These are phyloP conservation scores for Amphibalanus amphitrite DNA, from an alignment of 1,140 invertebrate species.

Conservation along the genomic window DNA sequence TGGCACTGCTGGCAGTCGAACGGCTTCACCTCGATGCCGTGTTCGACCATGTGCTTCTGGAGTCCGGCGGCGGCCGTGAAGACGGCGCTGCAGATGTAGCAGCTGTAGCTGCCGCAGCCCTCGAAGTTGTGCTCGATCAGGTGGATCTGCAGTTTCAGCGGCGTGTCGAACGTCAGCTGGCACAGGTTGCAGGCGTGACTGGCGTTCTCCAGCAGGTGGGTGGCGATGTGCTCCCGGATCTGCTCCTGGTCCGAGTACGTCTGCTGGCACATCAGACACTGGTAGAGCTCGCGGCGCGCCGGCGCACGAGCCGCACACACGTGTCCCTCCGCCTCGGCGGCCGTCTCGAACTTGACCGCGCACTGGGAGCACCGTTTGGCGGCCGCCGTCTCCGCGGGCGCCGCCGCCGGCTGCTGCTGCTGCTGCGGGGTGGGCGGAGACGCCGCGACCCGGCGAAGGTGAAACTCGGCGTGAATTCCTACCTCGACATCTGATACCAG, in stretches of 20 bases:
- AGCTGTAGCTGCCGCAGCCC: constrained; percentile 58
- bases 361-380: constrained; percentile 34
- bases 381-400: constrained; percentile 12
- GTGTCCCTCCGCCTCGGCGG: constrained; percentile 36
- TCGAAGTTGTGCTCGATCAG: constrained; percentile 84
- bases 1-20: constrained; percentile 69
- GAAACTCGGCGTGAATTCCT: constrained; percentile 64
- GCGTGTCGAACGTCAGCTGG: constrained; percentile 43
- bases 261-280: constrained; percentile 50
- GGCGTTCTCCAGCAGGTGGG: constrained; percentile 35
- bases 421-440: constrained; percentile 18
- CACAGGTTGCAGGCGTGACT: constrained; percentile 56
- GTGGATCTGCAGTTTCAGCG: constrained; percentile 67
- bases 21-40: constrained; percentile 53
- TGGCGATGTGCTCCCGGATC: constrained; percentile 42
- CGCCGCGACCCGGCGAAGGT: constrained; percentile 29
- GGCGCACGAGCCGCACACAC: constrained; percentile 14
- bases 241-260: constrained; percentile 47
- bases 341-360: constrained; percentile 36
- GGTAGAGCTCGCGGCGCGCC: constrained; percentile 35
- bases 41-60: constrained; percentile 63
- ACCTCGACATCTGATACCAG: constrained; percentile 75
- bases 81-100: constrained; percentile 70
- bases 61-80: constrained; percentile 63
- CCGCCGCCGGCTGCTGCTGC: constrained; percentile 21